Evolutionary conservation across 2,797 vertebrate species (phyloP).

Genomic region (Agapornis canus): DNA sequence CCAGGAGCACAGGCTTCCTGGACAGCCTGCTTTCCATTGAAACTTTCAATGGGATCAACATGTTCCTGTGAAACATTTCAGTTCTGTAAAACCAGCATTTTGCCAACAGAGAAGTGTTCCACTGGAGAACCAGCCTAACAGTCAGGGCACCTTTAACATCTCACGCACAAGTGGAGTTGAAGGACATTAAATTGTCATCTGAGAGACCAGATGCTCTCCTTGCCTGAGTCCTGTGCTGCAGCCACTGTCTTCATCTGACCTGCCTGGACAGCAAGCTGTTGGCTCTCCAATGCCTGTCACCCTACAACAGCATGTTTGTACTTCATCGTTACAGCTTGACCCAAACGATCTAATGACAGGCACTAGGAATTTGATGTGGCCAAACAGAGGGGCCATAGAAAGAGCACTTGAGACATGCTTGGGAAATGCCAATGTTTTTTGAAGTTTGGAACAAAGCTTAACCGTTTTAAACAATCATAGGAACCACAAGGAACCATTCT

Average conservation of each 20-base stretch:
- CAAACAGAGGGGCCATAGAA: background rate
- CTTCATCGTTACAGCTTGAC: no score
- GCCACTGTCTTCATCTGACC: background rate
- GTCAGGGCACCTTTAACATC: background rate
- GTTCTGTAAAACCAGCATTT: conserved; percentile 42
- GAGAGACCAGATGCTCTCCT: background rate
- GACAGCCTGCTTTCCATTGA: conserved; percentile 44
- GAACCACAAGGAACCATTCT: background rate
- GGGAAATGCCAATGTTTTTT: background rate
- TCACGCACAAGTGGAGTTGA: background rate
- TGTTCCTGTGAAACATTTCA: conserved; percentile 26
- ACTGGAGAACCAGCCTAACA: background rate
- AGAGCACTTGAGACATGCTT: background rate
- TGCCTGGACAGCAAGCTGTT: background rate
- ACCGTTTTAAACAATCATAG: background rate
- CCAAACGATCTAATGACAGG: background rate
- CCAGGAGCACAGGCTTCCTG: background rate
- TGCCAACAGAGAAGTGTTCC: conserved; percentile 13
- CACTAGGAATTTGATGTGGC: fast-evolving
- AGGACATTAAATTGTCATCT: background rate
- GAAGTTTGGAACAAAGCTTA: background rate
- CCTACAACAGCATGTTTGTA: fast-evolving
- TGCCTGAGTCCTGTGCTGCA: fast-evolving
- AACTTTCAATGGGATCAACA: conserved; percentile 44
- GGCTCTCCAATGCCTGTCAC: background rate